A percentile compares a stretch with the other conserved stretches of the same genome.
Evolutionary conservation across 1,140 invertebrate genomes (phyloP).

Genomic region (Bombyx mandarina): DNA sequence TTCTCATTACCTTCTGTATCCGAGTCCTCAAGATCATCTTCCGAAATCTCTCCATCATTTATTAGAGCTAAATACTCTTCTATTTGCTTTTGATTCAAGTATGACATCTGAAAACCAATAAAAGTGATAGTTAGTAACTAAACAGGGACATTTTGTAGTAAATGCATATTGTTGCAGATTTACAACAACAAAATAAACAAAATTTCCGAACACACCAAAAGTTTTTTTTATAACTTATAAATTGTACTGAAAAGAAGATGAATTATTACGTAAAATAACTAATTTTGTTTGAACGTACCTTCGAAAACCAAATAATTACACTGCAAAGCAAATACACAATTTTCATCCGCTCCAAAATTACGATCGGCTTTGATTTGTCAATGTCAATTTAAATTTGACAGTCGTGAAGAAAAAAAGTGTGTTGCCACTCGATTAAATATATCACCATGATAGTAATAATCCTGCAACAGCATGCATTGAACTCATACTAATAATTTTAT

Average conservation of each 20-base stretch:
- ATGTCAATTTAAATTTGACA: constrained; percentile 31
- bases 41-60: constrained; percentile 27
- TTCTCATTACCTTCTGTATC: constrained; percentile 25
- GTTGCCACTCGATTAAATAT: constrained; percentile 30
- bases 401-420: constrained; percentile 29
- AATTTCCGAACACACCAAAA: constrained; percentile 29
- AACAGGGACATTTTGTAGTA: constrained; percentile 25
- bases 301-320: constrained; percentile 34
- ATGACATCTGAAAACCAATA: constrained; percentile 24
- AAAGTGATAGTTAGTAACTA: constrained; percentile 25
- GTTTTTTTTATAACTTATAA: constrained; percentile 28
- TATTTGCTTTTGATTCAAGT: constrained; percentile 28
- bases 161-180: constrained; percentile 31
- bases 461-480: too few relatives aligned
- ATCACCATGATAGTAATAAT: too few relatives aligned
- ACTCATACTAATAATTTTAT: too few relatives aligned
- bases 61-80: constrained; percentile 30
- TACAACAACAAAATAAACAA: constrained; percentile 26
- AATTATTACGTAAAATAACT: constrained; percentile 32
- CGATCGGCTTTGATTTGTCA: constrained; percentile 32
- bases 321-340: constrained; percentile 33
- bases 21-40: constrained; percentile 30
- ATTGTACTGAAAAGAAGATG: constrained; percentile 31
- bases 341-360: constrained; percentile 33
- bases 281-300: constrained; percentile 30